A percentile compares a stretch with the other conserved stretches of the same genome.
Evolutionary conservation across 2,113 vertebrate genomes (phyloP).

Genomic region (Bufo gargarizans): DNA sequence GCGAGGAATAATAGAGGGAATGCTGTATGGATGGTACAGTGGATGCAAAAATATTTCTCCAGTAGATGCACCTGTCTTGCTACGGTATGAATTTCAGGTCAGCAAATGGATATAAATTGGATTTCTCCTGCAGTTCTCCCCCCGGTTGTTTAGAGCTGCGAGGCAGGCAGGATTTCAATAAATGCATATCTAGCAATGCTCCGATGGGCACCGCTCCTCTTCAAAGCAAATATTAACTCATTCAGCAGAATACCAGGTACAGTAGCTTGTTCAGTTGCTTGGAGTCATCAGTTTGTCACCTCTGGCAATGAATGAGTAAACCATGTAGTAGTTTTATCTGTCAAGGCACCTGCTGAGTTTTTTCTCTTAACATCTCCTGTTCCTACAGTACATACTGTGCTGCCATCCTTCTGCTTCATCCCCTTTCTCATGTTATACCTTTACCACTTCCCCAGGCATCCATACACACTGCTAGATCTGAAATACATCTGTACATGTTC

Average conservation of each 20-base stretch:
- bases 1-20: not conserved
- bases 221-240: conserved; percentile 20
- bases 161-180: conserved; percentile 36
- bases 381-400: conserved; percentile 1
- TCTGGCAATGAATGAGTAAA: conserved; percentile 11
- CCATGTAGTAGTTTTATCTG: conserved; percentile 26
- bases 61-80: conserved; percentile 24
- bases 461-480: not conserved
- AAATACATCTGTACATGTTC: not conserved
- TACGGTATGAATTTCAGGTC: conserved; percentile 41
- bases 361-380: conserved; percentile 8
- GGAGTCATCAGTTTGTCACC: not conserved
- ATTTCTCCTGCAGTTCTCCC: conserved; percentile 35
- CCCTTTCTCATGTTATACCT: not conserved
- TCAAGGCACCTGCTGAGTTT: conserved; percentile 31
- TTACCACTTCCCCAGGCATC: conserved; percentile 11
- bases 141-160: conserved; percentile 24
- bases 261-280: not conserved
- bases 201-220: not conserved
- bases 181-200: conserved; percentile 21
- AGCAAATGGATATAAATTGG: conserved; percentile 34
- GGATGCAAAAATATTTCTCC: not conserved
- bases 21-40: not conserved
- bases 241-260: not conserved
- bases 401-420: not conserved